Conservation (phyloP, 2,797 vertebrate species). For the Pogoniulus pusillus region DNA sequence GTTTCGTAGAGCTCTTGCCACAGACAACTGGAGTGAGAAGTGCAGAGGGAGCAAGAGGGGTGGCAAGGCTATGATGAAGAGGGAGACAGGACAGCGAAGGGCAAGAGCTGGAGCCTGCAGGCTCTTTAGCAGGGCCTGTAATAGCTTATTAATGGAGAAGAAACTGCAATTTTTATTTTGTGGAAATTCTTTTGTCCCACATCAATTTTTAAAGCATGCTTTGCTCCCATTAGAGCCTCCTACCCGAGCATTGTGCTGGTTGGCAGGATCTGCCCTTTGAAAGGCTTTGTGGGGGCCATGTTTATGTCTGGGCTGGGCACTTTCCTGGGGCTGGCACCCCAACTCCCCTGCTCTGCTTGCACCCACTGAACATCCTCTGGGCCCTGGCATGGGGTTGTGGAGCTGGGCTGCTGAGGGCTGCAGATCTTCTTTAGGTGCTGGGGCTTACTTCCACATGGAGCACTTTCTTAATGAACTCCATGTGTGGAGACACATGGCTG, state of each 20-base stretch:
- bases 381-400: rapidly evolving
- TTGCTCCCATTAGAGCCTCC: slow-evolving; percentile 26
- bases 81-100: not conserved
- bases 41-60: not conserved
- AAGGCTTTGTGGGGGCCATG: not conserved
- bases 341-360: not conserved
- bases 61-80: not conserved
- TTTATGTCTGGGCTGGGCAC: not conserved
- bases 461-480: not conserved
- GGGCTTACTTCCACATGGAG: not conserved
- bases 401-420: not conserved
- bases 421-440: not conserved
- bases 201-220: slow-evolving; percentile 40
- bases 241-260: not conserved
- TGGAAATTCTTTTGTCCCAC: slow-evolving; percentile 48
- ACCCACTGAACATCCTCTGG: not conserved
- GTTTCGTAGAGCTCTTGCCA: not conserved
- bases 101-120: slow-evolving; percentile 28
- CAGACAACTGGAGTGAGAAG: not conserved
- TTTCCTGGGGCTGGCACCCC: not conserved
- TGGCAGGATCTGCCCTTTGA: slow-evolving; percentile 1
- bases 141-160: slow-evolving; percentile 58
- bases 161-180: slow-evolving; percentile 50
- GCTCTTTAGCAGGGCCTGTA: not conserved
- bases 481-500: not conserved